Evolutionary conservation across 1,140 invertebrate species (phyloP).

Genomic region (Plutomurus gul): DNA sequence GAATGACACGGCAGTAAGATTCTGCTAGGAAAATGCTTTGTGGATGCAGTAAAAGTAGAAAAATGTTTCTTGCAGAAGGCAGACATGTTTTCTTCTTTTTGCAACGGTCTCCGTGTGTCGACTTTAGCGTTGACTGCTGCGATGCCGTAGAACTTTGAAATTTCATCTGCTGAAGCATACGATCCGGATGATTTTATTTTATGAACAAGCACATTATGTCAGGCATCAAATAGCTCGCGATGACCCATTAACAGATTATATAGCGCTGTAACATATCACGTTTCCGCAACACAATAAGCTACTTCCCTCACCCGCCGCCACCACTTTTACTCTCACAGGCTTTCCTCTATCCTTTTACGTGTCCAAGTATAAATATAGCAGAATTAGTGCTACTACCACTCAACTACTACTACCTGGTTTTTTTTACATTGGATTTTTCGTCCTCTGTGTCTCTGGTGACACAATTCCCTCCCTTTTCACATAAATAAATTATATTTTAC

Average conservation of each 20-base stretch:
- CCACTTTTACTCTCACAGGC: too few species aligned
- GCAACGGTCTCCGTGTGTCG: too few species aligned
- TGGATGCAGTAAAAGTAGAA: slow-evolving; percentile 9
- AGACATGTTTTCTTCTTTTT: too few species aligned
- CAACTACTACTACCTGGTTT: too few species aligned
- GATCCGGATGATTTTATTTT: slow-evolving; percentile 21
- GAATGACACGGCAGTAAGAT: not conserved
- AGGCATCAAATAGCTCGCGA: slow-evolving; percentile 13
- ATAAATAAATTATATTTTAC: slow-evolving; percentile 18
- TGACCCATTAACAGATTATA: slow-evolving; percentile 25
- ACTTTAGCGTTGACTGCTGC: too few species aligned
- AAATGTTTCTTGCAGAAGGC: too few species aligned
- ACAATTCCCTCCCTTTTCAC: not conserved
- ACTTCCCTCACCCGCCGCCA: not conserved
- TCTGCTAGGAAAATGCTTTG: slow-evolving; percentile 9
- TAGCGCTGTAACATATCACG: slow-evolving; percentile 11
- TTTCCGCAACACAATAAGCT: slow-evolving; percentile 26
- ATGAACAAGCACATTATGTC: slow-evolving; percentile 1
- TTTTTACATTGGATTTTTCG: too few species aligned
- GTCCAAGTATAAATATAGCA: too few species aligned
- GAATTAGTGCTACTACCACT: too few species aligned
- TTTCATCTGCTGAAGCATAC: not conserved
- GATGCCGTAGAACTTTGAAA: not conserved
- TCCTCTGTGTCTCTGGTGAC: not conserved
- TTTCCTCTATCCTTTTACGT: too few species aligned